Base-by-base conservation (phyloP, 2,888 invertebrate species). In the Mimachlamys varia region DNA sequence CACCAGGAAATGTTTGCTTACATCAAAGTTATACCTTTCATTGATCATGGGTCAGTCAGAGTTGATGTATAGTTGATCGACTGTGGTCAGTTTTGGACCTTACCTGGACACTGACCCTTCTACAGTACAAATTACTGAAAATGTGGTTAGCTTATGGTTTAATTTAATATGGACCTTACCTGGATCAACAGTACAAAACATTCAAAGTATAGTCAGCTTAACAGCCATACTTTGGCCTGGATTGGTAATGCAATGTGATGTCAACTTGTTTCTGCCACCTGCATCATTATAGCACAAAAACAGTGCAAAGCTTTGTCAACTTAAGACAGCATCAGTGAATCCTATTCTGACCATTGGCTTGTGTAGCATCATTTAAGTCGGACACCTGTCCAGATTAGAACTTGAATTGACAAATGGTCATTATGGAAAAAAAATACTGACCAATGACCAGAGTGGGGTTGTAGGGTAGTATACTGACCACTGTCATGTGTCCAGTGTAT, bases 21-120 rank as follows among this genome's bases (percentile, higher is more conserved):
- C 76, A 76, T 76, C 76, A 76, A 76, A 76, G 76, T 13, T 76
- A 76, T 76, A 33, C 76, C 76, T 76, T 76, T 12, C 27, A 76
- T 76, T 76, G 76, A 76, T 33, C 76, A 27, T 33, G 33, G 76
- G 76, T 76, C 76, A 76, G 33, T 76, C 33, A 33, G 33, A 58
- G 62, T 62, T 76, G 76, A 76, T 76, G 2, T 76, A 27, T 76
- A 76, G 33, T 76, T 76, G 27, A n/a, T 7, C n/a, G 3, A 44
- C 44, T 44, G 44, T 44, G 44, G 44, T 44, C 44, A 44, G 44
- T 76, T 22, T 19, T 7, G 33, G 33, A 76, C 19, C 33, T 76
- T 76, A 22, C 76, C 22, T 76, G 76, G 76, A 76, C 76, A 76
- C 33, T 76, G 76, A 76, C 76, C 62, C 76, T 33, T 76, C 33